phyloP scores from a whole-genome alignment of 2,113 vertebrate genomes.

The Ovis aries region ARS-UI_Ramb_v3.0 NC_056061.1:46574001-46574500 shows the following conservation, averaged over 20 bases:
- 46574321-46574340: background rate
- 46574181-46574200: background rate
- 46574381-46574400: background rate
- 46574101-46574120: background rate
- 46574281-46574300: background rate
- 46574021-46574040: background rate
- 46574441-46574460: background rate
- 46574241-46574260: constrained; percentile 20
- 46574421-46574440: background rate
- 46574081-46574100: background rate
- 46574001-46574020: background rate
- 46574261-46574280: constrained; percentile 4
- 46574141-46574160: background rate
- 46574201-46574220: background rate
- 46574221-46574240: background rate
- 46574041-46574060: background rate
- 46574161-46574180: background rate
- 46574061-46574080: background rate
- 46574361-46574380: background rate
- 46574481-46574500: background rate
- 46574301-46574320: background rate
- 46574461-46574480: constrained; percentile 1
- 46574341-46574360: background rate
- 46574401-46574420: background rate
- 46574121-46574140: background rate